Evolutionary conservation across 2,888 invertebrate species (phyloP), one percentile per base, ranked within the genome.

Genomic region (Tinea semifulvella): DNA sequence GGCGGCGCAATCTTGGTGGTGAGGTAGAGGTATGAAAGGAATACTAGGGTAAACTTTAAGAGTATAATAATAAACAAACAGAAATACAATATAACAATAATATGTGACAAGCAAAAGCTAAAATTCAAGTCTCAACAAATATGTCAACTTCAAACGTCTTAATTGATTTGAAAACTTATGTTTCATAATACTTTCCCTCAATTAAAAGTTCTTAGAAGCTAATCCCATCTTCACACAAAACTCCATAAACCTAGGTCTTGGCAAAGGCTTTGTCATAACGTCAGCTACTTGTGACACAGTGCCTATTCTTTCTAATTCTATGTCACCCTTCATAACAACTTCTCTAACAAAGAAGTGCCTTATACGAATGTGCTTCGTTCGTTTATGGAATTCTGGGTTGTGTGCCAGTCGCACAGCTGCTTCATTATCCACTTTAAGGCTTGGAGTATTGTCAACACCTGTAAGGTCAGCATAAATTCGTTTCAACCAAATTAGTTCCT

Each of bases 401-500:
- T 50, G 47, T 2, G 55, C 48, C 14, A 55, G 43, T 42, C 46
- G 44, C 18, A 52, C 50, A 2, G 56, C 56, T 22, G 54, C 49
- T 44, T 52, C 47, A 42, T 54, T 55, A 42, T 57, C 54, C 35
- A 56, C 45, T n/a, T 47, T 31, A 6, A 55, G 11, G 10, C 44
- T 43, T 11, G 52, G 53, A 22, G 26, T 16, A 4, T 8, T 13
- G 3, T 3, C 3, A 3, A 13, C 3, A 5, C 4, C 27, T 5
- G 26, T 47, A 19, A 55, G 17, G 35, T 52, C 51, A 10, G 44
- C 18, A 10, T 55, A 36, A 3, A 57, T 26, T 14, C 50, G 20
- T 7, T 43, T 44, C 14, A 60, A 42, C 60, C 60, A 63, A 5
- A 63, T 48, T 5, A 54, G 16, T 43, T 61, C 60, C 43, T 53